phyloP scores from a whole-genome alignment of 2,888 invertebrate genomes.

The Caenorhabditis japonica region DNA sequence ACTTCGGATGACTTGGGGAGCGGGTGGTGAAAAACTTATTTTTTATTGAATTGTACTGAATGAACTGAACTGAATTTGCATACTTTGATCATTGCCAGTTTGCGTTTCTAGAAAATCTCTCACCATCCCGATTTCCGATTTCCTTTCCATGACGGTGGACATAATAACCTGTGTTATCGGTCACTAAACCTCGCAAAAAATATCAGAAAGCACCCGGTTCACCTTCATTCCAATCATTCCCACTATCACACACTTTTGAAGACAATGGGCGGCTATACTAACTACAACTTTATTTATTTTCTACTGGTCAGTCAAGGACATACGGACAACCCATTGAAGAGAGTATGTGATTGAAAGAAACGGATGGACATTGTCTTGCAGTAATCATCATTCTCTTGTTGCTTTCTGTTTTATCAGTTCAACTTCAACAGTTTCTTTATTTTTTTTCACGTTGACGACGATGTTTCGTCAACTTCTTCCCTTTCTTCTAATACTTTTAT shows the following conservation, averaged over 20 bases:
- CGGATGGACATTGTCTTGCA: slow-evolving; percentile 12
- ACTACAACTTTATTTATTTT: slow-evolving; percentile 26
- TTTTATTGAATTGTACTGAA: too few relatives aligned
- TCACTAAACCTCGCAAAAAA: too few relatives aligned
- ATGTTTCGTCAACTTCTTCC: slow-evolving; percentile 28
- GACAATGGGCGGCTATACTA: slow-evolving; percentile 41
- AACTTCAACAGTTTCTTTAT: slow-evolving; percentile 6
- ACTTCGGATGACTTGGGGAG: too few relatives aligned
- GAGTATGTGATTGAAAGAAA: neutral
- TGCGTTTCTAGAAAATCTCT: too few relatives aligned
- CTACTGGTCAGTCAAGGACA: slow-evolving; percentile 50
- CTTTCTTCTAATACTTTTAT: slow-evolving; percentile 15
- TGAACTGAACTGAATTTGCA: too few relatives aligned
- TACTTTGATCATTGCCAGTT: too few relatives aligned
- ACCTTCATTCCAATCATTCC: slow-evolving; percentile 40
- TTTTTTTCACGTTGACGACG: slow-evolving; percentile 10
- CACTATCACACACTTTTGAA: slow-evolving; percentile 27
- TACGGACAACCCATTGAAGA: slow-evolving; percentile 25
- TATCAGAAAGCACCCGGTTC: slow-evolving; percentile 20
- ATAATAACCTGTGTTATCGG: too few relatives aligned
- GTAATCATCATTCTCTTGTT: slow-evolving; percentile 39
- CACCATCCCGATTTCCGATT: too few relatives aligned
- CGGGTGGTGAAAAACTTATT: too few relatives aligned
- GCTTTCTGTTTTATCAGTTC: slow-evolving; percentile 20
- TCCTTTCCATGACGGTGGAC: too few relatives aligned